Evolutionary conservation across 2,113 vertebrate species (phyloP), one percentile per base, ranked within the genome.

Genomic region (Spheniscus mendiculus): DNA sequence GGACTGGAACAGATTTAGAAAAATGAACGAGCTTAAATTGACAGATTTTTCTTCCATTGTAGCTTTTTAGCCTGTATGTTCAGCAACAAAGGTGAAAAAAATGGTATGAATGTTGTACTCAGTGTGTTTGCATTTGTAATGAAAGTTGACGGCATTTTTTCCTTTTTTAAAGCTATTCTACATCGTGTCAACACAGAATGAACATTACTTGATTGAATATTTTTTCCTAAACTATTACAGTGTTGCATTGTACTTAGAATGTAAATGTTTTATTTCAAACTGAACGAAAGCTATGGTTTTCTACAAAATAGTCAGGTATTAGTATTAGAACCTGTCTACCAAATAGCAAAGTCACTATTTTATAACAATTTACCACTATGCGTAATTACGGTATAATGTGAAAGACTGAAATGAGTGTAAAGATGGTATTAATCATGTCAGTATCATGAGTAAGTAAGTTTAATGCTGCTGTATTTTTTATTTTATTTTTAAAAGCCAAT

Each of bases 391-490:
- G 95, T 97, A 97, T 97, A 98, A 98, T 98, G 98, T 98, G 98
- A 99, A 98, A 97, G 97, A 95, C 97, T 97, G 97, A 93, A 81
- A 95, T 78, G 96, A 81, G 98, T 97, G 97, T 97, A 91, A 92
- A 96, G 98, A 97, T 94, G 97, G 97, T 98, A 95, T 98, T 98
- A 97, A 98, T 98, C 98, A 97, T 98, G 98, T 98, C 95, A 73
- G 96, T 98, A 97, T 98, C 97, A 90, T 94, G 93, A 97, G 96
- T 98, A 97, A 98, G 98, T 98, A 98, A 98, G 97, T 98, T 98
- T 98, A 98, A 98, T 98, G 98, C 98, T 99, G 99, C 99, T 99
- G 98, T 98, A 98, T 96, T 94, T 97, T 96, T 98, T 96, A 94
- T 80, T 97, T 97, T 98, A 87, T 97, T 98, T 98, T 97, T 97